phyloP scores from a whole-genome alignment of 2,888 invertebrate species.

The Drosophila siamana region DNA sequence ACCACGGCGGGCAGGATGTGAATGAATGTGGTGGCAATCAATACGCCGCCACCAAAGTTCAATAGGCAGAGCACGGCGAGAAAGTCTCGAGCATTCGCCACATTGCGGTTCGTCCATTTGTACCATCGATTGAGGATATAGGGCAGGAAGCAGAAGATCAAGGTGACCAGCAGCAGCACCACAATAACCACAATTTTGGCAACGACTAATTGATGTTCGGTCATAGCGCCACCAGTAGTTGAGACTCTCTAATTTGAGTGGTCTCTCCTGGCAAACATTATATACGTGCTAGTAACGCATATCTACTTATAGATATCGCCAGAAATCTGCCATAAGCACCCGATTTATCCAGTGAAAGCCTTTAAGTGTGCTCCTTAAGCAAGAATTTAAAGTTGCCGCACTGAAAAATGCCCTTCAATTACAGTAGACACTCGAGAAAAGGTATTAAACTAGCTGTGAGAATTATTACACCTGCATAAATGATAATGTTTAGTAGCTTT shows the following conservation, averaged over 20 bases:
- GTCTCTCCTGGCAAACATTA: conserved; percentile 8
- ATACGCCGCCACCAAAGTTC: conserved; percentile 93
- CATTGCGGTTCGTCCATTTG: conserved; percentile 86
- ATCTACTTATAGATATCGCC: conserved; percentile 8
- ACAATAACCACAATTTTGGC: conserved; percentile 93
- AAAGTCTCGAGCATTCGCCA: conserved; percentile 79
- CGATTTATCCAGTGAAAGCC: conserved; percentile 22
- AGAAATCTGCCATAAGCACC: conserved; percentile 1
- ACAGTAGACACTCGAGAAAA: conserved; percentile 14
- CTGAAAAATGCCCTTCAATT: background rate
- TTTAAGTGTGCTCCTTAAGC: conserved; percentile 15
- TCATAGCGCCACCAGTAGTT: conserved; percentile 22
- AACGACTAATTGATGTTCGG: conserved; percentile 47
- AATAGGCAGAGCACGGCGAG: conserved; percentile 88
- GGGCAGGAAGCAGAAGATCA: conserved; percentile 91
- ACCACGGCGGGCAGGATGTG: conserved; percentile 92
- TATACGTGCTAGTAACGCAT: conserved; percentile 23
- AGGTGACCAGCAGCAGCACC: conserved; percentile 91
- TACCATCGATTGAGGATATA: conserved; percentile 89
- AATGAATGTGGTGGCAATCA: conserved; percentile 92
- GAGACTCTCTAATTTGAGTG: conserved; percentile 8
- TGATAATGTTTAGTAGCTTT: background rate
- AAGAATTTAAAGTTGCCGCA: background rate
- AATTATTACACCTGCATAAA: background rate
- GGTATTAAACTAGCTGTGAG: background rate